These are phyloP conservation scores for Macropodus opercularis DNA, from an alignment of 2,797 vertebrate genomes.

Conservation along the genomic window DNA sequence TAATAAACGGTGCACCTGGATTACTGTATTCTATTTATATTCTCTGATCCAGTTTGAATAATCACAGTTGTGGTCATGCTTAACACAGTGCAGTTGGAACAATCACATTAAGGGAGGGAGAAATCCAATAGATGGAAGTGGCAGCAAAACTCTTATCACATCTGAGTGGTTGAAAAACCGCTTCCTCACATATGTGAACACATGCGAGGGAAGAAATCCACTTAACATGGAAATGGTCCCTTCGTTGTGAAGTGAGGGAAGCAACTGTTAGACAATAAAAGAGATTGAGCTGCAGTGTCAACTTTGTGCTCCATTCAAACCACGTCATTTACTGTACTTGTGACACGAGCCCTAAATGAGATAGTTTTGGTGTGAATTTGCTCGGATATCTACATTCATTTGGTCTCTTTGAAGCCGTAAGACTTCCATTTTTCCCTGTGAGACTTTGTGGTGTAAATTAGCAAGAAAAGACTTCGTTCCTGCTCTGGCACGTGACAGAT, in stretches of 20 bases:
- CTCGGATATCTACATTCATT: slow-evolving; percentile 46
- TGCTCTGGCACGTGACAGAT: slow-evolving; percentile 37
- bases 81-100: slow-evolving; percentile 40
- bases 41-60: slow-evolving; percentile 55
- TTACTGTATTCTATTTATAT: slow-evolving; percentile 59
- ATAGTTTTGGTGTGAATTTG: slow-evolving; percentile 33
- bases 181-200: slow-evolving; percentile 39
- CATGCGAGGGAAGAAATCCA: slow-evolving; percentile 57
- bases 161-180: slow-evolving; percentile 49
- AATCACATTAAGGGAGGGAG: slow-evolving; percentile 42
- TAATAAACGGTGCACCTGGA: slow-evolving; percentile 50
- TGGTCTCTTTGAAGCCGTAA: slow-evolving; percentile 21
- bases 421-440: slow-evolving; percentile 21
- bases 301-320: slow-evolving; percentile 43
- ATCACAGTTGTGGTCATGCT: slow-evolving; percentile 50
- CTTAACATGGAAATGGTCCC: slow-evolving; percentile 80
- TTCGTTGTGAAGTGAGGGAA: slow-evolving; percentile 64
- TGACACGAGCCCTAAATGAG: slow-evolving; percentile 42
- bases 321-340: slow-evolving; percentile 39
- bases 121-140: slow-evolving; percentile 58
- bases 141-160: slow-evolving; percentile 60
- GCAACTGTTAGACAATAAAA: slow-evolving; percentile 64
- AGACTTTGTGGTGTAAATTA: slow-evolving; percentile 36
- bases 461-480: slow-evolving; percentile 39
- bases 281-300: slow-evolving; percentile 35